Base-by-base conservation (phyloP, 2,888 invertebrate genomes). In the Heteropelma amictum region DNA sequence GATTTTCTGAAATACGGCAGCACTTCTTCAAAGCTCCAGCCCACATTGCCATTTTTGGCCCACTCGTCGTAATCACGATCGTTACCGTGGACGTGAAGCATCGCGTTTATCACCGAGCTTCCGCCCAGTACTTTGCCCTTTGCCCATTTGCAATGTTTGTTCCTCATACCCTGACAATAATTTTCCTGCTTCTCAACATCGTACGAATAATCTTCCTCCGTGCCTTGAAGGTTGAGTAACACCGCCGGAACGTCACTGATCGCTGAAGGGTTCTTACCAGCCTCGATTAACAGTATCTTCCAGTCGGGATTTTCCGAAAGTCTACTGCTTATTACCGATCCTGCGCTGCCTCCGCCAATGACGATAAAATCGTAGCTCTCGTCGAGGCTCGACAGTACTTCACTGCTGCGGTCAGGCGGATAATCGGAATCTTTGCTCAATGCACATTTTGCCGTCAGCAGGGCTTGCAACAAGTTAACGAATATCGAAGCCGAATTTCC, bases 81-180 rank as follows among this genome's bases (percentile, higher is more conserved):
- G 86, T 93, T 92, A 0, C 94, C 94, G 3, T 92, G 89, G 0
- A 93, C 84, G 83, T 94, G 93, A 0, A 93, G 68, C 93, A 94
- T 93, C 8, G 90, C 92, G 85, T 94, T 94, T 1, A 93, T 90
- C 0, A 90, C 89, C 10, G 93, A 92, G 1, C 91, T 90, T 0
- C 95, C 95, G 0, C 95, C 95, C 14, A 93, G 87, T 10, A 91
- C 91, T 83, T 93, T 93, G 0, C 93, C 93, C 17, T 92, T 89
- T 0, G 92, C 90, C 92, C 92, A 93, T 54, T 84, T 87, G 80
- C 92, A 92, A 6, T 81, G 67, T 14, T 84, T 83, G 6, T 85
- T 81, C 10, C 79, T 83, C 60, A 85, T 80, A 1, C 90, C 87
- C 26, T 86, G 80, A 67, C 91, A 90, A 17, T 84, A 84, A 1